Conservation (phyloP, 2,888 invertebrate genomes). For the Flexamia atlantica region DNA sequence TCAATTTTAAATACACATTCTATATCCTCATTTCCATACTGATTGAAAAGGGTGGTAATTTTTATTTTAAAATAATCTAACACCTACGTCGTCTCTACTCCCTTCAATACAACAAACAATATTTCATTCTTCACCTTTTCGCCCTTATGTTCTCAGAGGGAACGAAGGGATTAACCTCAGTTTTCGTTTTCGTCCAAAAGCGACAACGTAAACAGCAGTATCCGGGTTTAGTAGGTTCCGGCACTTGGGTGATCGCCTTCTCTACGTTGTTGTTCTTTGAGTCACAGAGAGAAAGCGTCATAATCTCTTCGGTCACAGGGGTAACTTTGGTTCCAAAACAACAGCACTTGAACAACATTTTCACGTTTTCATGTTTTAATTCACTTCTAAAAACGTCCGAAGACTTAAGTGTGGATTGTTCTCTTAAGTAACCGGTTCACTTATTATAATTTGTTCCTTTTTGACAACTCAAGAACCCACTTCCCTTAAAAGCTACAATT, state of each 20-base stretch:
- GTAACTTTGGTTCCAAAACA: constrained; percentile 62
- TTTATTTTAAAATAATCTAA: too few relatives aligned
- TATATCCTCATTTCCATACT: too few relatives aligned
- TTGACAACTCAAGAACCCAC: neutral
- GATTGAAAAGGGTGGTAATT: too few relatives aligned
- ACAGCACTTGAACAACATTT: constrained; percentile 65
- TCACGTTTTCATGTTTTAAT: neutral
- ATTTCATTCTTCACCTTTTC: neutral
- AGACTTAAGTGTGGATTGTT: too few relatives aligned
- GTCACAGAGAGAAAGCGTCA: constrained; percentile 37
- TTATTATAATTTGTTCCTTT: too few relatives aligned
- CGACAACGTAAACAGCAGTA: neutral
- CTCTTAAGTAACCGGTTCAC: too few relatives aligned
- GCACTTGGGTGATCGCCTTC: constrained; percentile 13
- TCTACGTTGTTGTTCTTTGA: constrained; percentile 41
- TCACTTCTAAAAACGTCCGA: neutral
- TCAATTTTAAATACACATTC: too few relatives aligned
- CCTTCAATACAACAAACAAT: too few relatives aligned
- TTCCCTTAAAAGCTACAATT: too few relatives aligned
- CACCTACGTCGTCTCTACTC: too few relatives aligned
- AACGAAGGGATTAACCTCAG: constrained; percentile 12
- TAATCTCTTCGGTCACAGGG: constrained; percentile 37
- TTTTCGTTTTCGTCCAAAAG: constrained; percentile 38
- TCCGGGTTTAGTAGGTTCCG: neutral
- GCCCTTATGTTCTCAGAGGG: neutral